phyloP scores from a whole-genome alignment of 2,113 vertebrate species.

The Natator depressus region DNA sequence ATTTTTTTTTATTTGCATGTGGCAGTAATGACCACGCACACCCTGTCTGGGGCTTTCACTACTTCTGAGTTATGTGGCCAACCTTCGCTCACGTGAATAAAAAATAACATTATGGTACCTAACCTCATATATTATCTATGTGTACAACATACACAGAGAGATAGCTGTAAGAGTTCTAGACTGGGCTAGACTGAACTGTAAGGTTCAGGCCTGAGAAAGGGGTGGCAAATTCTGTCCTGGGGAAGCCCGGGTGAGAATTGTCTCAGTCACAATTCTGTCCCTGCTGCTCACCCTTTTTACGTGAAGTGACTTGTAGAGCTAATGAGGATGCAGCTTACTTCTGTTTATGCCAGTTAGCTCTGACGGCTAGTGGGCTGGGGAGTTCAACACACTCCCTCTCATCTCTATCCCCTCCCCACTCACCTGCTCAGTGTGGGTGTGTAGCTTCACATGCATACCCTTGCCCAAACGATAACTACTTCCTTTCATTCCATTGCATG shows the following conservation, averaged over 20 bases:
- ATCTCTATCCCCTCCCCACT: neutral
- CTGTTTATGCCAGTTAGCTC: neutral
- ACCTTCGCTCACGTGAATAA: neutral
- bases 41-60: neutral
- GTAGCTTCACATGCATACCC: neutral
- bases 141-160: neutral
- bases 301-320: neutral
- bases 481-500: neutral
- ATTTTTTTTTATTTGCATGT: neutral
- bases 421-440: neutral
- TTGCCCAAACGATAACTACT: neutral
- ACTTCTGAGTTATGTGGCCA: neutral
- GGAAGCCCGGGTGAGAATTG: neutral
- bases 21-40: neutral
- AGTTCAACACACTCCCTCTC: neutral
- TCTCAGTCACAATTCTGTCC: neutral
- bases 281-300: neutral
- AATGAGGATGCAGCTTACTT: neutral
- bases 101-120: neutral
- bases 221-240: neutral
- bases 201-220: neutral
- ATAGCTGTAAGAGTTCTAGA: neutral
- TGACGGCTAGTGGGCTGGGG: neutral
- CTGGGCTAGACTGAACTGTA: neutral
- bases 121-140: neutral